These are phyloP conservation scores for Tragelaphus strepsiceros DNA, from an alignment of 2,113 vertebrate genomes.

Conservation along the genomic window DNA sequence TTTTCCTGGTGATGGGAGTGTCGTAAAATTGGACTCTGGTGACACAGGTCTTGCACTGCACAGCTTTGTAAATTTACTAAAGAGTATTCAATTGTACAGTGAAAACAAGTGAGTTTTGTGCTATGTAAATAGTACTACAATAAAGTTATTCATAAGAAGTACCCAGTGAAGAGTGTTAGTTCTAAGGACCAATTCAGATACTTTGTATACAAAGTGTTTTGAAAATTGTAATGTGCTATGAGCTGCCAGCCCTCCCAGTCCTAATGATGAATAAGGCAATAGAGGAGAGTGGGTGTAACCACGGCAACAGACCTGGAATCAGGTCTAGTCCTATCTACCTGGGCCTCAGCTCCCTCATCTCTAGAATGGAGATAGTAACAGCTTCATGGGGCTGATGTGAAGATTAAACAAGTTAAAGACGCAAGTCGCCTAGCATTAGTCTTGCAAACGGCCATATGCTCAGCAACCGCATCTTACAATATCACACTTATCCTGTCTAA, in stretches of 20 bases:
- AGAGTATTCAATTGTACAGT: background rate
- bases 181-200: background rate
- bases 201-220: background rate
- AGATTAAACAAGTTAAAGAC: background rate
- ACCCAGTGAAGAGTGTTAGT: background rate
- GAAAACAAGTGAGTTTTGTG: background rate
- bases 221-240: accelerated
- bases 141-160: background rate
- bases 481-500: background rate
- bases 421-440: accelerated
- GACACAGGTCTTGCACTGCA: background rate
- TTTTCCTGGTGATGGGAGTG: accelerated
- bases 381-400: accelerated
- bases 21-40: background rate
- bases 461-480: background rate
- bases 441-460: background rate
- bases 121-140: too few species aligned
- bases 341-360: background rate
- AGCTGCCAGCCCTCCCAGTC: background rate
- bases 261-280: background rate
- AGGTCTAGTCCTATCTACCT: background rate
- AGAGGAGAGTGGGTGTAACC: background rate
- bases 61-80: background rate
- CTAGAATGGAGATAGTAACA: accelerated
- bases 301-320: background rate